Conservation (phyloP, 1,140 invertebrate species). For the Octopus sinensis region DNA sequence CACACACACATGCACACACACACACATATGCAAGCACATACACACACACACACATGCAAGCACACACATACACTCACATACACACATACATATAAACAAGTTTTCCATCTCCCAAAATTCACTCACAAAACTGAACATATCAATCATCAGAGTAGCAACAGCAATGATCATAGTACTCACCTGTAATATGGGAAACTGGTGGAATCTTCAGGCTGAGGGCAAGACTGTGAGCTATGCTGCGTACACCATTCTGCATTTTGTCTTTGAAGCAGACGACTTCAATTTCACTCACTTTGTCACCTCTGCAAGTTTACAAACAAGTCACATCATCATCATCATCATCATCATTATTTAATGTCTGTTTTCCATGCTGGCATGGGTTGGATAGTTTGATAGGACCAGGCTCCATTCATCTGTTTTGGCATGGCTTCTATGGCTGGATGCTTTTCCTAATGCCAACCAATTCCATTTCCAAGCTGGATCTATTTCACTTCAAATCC, state of each 20-base stretch:
- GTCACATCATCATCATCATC: neutral
- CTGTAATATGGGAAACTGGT: constrained; percentile 27
- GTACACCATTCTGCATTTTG: constrained; percentile 50
- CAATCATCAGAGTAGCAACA: neutral
- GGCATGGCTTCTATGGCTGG: too few relatives aligned
- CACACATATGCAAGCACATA: neutral
- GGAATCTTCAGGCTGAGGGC: constrained; percentile 50
- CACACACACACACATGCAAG: neutral
- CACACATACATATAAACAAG: neutral
- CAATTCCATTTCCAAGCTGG: too few relatives aligned
- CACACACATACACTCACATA: neutral
- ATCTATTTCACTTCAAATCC: too few relatives aligned
- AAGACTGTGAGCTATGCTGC: constrained; percentile 56
- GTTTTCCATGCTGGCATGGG: too few relatives aligned
- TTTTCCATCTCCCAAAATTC: constrained; percentile 10
- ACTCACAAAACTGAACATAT: neutral
- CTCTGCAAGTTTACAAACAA: constrained; percentile 32
- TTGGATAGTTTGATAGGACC: too few relatives aligned
- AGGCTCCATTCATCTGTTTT: too few relatives aligned
- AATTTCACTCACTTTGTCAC: constrained; percentile 33
- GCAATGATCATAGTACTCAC: constrained; percentile 20
- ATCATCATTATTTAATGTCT: too few relatives aligned
- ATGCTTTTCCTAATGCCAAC: too few relatives aligned
- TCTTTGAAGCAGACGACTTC: constrained; percentile 58
- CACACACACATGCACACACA: neutral